Percentiles rank a stretch among this genome's conserved stretches.
These are phyloP conservation scores for Microplitis deprimator DNA, from an alignment of 2,888 invertebrate genomes.

Conservation along the genomic window DNA sequence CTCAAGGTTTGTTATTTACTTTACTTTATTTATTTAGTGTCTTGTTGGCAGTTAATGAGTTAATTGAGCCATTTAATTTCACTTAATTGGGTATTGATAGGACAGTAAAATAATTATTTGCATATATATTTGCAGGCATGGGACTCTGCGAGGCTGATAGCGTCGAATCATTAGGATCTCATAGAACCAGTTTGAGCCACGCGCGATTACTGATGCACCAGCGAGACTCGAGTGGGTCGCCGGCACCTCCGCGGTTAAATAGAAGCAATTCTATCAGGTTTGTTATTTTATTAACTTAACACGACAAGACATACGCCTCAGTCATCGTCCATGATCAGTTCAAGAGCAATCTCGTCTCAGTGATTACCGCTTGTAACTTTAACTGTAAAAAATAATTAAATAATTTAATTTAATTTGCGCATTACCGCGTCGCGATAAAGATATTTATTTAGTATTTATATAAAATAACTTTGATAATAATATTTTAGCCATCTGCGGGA, in stretches of 20 bases:
- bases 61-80: background rate
- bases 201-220: slow-evolving; percentile 78
- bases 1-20: slow-evolving; percentile 58
- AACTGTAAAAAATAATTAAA: background rate
- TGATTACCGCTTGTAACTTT: background rate
- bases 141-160: slow-evolving; percentile 91
- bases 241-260: slow-evolving; percentile 83
- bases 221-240: slow-evolving; percentile 72
- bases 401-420: slow-evolving; percentile 7
- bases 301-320: background rate
- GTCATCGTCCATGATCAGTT: background rate
- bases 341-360: background rate
- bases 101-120: slow-evolving; percentile 1
- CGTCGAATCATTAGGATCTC: slow-evolving; percentile 84
- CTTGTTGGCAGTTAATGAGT: background rate
- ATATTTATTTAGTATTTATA: slow-evolving; percentile 11
- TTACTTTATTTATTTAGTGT: background rate
- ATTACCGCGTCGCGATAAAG: background rate
- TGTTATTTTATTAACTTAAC: slow-evolving; percentile 68
- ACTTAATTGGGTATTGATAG: background rate
- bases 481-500: slow-evolving; percentile 88
- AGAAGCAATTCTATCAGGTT: slow-evolving; percentile 93
- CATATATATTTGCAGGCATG: slow-evolving; percentile 59
- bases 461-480: slow-evolving; percentile 59
- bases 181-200: slow-evolving; percentile 84